phyloP scores from a whole-genome alignment of 2,113 vertebrate genomes.

The Mormoops blainvillei region DNA sequence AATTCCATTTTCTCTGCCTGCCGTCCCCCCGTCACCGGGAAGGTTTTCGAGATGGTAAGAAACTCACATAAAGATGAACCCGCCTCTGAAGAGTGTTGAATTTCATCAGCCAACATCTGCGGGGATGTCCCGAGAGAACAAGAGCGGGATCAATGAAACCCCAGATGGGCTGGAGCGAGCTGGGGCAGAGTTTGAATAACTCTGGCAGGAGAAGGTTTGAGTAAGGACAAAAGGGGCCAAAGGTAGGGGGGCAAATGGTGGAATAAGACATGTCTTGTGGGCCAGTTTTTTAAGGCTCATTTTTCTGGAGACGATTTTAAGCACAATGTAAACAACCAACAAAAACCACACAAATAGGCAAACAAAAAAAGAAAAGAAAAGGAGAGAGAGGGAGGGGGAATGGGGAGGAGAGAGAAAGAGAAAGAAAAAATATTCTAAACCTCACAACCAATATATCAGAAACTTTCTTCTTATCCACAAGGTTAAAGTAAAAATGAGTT shows the following conservation, averaged over 20 bases:
- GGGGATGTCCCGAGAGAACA: background rate
- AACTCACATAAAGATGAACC: background rate
- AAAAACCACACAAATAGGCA: background rate
- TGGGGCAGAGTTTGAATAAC: too few relatives aligned
- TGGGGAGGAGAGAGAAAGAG: background rate
- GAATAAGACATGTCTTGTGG: background rate
- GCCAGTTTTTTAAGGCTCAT: background rate
- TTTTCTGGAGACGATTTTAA: background rate
- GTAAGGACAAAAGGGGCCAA: background rate
- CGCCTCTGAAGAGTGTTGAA: background rate
- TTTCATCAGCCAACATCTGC: background rate
- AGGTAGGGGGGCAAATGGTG: background rate
- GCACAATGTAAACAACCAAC: background rate
- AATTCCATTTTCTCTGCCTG: background rate
- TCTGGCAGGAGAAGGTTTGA: background rate
- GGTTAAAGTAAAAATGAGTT: background rate
- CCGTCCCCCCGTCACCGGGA: background rate
- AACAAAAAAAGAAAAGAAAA: background rate
- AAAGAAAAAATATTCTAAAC: background rate
- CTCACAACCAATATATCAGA: background rate
- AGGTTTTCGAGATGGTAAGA: background rate
- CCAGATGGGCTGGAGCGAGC: background rate
- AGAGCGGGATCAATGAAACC: background rate
- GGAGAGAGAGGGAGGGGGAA: accelerated
- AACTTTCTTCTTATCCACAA: background rate